Conservation (phyloP, 2,113 vertebrate species). For the Amia ocellicauda region DNA sequence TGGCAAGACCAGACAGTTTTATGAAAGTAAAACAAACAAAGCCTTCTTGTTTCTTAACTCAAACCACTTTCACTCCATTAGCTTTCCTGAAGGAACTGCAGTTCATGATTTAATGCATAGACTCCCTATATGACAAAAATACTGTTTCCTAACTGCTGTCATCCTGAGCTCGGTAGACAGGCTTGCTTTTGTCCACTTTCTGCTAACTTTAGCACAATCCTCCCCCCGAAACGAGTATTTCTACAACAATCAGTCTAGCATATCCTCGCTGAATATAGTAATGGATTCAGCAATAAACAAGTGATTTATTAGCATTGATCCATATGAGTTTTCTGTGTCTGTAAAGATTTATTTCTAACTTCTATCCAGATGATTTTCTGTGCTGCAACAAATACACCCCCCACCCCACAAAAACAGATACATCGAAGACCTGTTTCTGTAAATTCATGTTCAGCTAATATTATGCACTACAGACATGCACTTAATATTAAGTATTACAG, state of each 20-base stretch:
- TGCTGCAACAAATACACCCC: conserved; percentile 40
- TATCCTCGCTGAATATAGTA: conserved; percentile 67
- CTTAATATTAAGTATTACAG: conserved; percentile 58
- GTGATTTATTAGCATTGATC: conserved; percentile 82
- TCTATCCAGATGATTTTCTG: conserved; percentile 58
- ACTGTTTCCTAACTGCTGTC: conserved; percentile 46
- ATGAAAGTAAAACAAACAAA: conserved; percentile 46
- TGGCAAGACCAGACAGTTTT: conserved; percentile 65
- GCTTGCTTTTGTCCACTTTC: conserved; percentile 64
- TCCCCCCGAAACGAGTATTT: conserved; percentile 66
- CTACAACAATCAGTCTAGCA: conserved; percentile 77
- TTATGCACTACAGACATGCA: conserved; percentile 49
- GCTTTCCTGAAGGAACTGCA: conserved; percentile 48
- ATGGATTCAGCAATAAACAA: conserved; percentile 84
- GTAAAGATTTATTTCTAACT: conserved; percentile 71
- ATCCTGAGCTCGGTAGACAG: conserved; percentile 55
- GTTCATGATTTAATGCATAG: conserved; percentile 51
- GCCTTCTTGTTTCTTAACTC: conserved; percentile 64
- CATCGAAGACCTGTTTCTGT: no score
- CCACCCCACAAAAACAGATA: no score
- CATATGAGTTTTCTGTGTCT: conserved; percentile 67
- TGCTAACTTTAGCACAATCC: conserved; percentile 67
- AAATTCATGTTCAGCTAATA: no score
- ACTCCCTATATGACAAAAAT: conserved; percentile 50
- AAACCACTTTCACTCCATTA: conserved; percentile 53